Base-by-base conservation (phyloP, 2,888 invertebrate species). In the Cordylochernes scorpioides region DNA sequence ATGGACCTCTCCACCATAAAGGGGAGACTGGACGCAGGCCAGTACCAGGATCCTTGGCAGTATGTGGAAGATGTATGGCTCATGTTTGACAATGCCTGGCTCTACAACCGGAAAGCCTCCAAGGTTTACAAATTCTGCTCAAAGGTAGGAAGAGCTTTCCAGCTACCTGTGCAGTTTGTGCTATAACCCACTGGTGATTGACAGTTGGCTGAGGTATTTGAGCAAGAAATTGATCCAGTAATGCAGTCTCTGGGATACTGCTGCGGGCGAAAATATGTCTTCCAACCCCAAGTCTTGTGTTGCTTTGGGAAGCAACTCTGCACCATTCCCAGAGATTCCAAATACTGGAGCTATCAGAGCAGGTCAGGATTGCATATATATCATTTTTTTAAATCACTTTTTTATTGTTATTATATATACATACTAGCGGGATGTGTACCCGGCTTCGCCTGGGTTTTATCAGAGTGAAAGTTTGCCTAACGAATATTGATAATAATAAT, bases 41-140 rank as follows among this genome's bases (percentile, higher is more conserved):
- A 78, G 48, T 99, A 94, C 54, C 68, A 69, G 34, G 88, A 94
- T 59, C 94, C 94, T 0, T 94, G 94, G 91, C 82, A 94, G 53
- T 97, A 88, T 52, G 86, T 91, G 3, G 91, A 99, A 49, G 97
- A 99, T 53, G 82, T 97, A 2, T 97, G 91, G 88, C 65, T 94
- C 41, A 99, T 99, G 97, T 94, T 99, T 50, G 94, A 97, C 48
- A 99, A 99, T 55, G 97, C 97, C 5, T 99, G 97, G 97, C 62
- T 94, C 7, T 99, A 97, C 55, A 99, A 99, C 57, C 68, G 84
- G 36, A 99, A 97, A 58, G 86, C 88, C 25, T 91, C 94, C 6
- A 64, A 80, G 44, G 97, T 99, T 30, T 97, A 97, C 59, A 72
- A 82, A 61, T 88, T 77, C 55, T 88, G 91, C 59, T 82, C 88